Conservation (phyloP, 2,888 invertebrate genomes). For the Dysmachus trigonus region DNA sequence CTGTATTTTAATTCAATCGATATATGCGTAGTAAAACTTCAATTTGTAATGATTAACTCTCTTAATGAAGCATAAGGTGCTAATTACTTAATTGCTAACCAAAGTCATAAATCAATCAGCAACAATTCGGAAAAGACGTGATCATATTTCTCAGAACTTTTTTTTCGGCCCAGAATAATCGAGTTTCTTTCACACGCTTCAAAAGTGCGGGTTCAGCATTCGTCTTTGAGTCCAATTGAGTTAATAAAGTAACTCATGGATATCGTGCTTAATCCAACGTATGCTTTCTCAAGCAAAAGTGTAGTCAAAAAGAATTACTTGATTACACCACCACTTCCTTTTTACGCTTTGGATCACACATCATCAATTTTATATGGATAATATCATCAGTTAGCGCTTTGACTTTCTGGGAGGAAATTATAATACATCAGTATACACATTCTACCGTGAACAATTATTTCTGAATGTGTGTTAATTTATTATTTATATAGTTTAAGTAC, state of each 20-base stretch:
- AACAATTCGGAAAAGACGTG: not conserved
- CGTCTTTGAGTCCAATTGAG: not conserved
- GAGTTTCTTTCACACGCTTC: not conserved
- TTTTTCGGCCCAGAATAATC: not conserved
- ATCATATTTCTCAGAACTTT: not conserved
- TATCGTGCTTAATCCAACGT: not conserved
- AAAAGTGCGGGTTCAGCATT: not conserved
- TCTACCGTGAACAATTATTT: too few relatives aligned
- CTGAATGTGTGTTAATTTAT: too few relatives aligned
- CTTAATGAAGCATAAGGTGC: not conserved
- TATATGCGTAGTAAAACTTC: not conserved
- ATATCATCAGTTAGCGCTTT: not conserved
- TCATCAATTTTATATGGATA: not conserved
- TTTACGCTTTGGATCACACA: not conserved
- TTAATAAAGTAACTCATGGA: not conserved
- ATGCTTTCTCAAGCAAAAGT: not conserved
- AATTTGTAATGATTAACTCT: not conserved
- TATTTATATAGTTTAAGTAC: not conserved
- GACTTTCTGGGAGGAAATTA: not conserved
- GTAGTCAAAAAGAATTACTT: not conserved
- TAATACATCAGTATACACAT: not conserved
- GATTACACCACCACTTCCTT: not conserved
- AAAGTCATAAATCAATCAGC: not conserved
- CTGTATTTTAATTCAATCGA: not conserved
- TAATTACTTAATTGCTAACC: not conserved